Base-by-base conservation (phyloP, 1,140 invertebrate genomes). In the Bombus ignitus region DNA sequence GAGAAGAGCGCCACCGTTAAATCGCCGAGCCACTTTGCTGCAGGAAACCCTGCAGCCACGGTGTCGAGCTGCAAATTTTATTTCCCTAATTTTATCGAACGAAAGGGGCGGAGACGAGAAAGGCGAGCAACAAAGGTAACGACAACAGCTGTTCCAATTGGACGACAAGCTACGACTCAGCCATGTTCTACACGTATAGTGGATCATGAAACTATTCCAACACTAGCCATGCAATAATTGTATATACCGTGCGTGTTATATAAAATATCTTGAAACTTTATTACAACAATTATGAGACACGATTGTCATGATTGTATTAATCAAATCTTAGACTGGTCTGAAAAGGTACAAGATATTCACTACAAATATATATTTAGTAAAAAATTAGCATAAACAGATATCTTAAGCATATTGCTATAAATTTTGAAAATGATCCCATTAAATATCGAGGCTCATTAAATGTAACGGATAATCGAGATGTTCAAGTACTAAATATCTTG, bases 111-210 rank as follows among this genome's bases (percentile, higher is more conserved):
- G 68, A 37, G n/a, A 25, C 15, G 18, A 22, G 28, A 22, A 71
- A 32, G 42, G 32, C 8, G 28, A 47, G 10, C 37, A 18, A 32
- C 47, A 25, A 57, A 68, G 62, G 74, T 25, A 68, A 79, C 18
- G 42, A 85, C 70, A 71, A 71, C 70, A 68, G 77, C 77, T 81
- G 83, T 32, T 39, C 53, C 35, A 68, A 85, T 85, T 72, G 37
- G 39, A 13, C 59, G 59, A n/a, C 59, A n/a, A 62, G 28, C 28
- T 62, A 62, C 59, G 10, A 28, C 3, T 9, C 57, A 13, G 28
- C 28, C 10, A 62, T n/a, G 28, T 62, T n/a, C 12, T 62, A n/a
- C 28, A 13, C 3, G 59, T 62, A n/a, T 10, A n/a, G 10, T 2
- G 28, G 28, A n/a, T 62, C 59, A n/a, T 9, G 59, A n/a, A 62